Conservation (phyloP, 1,140 invertebrate species). For the Zaprionus gabonicus region DNA sequence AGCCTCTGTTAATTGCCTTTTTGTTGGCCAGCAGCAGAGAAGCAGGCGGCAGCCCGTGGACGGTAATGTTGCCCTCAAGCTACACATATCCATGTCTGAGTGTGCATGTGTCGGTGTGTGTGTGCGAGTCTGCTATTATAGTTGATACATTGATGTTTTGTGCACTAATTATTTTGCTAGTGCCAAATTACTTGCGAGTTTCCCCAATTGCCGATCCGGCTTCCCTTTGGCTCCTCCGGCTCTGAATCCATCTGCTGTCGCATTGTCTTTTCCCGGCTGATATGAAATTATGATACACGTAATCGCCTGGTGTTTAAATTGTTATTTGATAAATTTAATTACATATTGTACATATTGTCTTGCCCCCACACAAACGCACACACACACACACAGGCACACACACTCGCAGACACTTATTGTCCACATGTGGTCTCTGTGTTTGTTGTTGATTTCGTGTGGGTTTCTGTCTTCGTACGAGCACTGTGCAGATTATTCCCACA, state of each 20-base stretch:
- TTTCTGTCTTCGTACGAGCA: not conserved
- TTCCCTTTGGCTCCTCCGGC: not conserved
- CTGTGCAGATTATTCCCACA: not conserved
- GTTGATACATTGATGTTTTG: conserved; percentile 16
- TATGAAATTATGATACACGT: conserved; percentile 12
- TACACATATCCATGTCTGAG: not conserved
- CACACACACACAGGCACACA: not conserved
- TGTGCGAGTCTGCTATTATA: not conserved
- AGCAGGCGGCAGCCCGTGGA: not conserved
- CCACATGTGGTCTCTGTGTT: not conserved
- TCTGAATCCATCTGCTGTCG: not conserved
- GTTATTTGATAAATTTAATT: conserved; percentile 19
- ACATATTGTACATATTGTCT: conserved; percentile 10
- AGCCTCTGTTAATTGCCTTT: conserved; percentile 21
- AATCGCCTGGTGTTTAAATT: conserved; percentile 13
- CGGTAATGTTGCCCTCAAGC: not conserved
- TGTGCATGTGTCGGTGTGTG: not conserved
- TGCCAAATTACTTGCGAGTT: conserved; percentile 5
- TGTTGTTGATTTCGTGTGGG: not conserved
- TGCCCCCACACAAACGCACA: not conserved
- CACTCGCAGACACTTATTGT: not conserved
- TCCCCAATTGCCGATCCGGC: not conserved
- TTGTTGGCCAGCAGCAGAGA: conserved; percentile 4
- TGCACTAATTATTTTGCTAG: conserved; percentile 21
- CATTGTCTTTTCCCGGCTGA: conserved; percentile 1